Percentiles rank a stretch among this genome's conserved stretches.
Evolutionary conservation across 2,113 vertebrate species (phyloP).

Genomic region (Aspiorhynchus laticeps): DNA sequence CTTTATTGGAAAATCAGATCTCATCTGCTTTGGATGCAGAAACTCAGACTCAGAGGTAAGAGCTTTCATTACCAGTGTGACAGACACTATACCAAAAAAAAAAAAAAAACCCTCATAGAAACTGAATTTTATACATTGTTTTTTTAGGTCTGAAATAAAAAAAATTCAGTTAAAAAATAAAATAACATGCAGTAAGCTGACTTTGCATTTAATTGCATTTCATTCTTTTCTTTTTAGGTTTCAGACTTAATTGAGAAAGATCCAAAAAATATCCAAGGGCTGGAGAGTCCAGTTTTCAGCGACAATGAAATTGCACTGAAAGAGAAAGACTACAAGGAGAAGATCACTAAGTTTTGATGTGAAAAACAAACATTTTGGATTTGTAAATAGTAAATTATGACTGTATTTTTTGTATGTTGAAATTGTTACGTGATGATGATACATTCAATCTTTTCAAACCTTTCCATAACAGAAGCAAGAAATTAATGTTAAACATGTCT

Average conservation of each 20-base stretch:
- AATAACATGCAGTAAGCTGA: neutral
- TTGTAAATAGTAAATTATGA: conserved; percentile 32
- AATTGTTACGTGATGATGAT: neutral
- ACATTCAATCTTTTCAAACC: neutral
- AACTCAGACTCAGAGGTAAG: conserved; percentile 66
- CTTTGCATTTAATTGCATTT: neutral
- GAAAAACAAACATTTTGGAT: neutral
- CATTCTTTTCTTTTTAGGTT: conserved; percentile 57
- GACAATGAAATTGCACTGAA: conserved; percentile 49
- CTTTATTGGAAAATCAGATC: conserved; percentile 70
- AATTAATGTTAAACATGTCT: neutral
- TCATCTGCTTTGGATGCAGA: conserved; percentile 67
- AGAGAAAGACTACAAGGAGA: conserved; percentile 58
- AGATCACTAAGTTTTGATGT: conserved; percentile 64
- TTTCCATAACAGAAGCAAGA: neutral
- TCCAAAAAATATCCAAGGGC: conserved; percentile 52
- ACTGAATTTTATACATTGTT: no score
- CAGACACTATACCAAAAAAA: neutral
- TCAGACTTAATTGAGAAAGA: conserved; percentile 59
- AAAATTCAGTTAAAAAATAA: neutral
- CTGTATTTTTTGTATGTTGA: conserved; percentile 12
- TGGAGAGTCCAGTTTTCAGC: conserved; percentile 61
- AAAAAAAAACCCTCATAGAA: no score
- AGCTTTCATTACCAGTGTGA: neutral
- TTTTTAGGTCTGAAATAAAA: no score